These are phyloP conservation scores for Allophyes oxyacanthae DNA, from an alignment of 2,888 invertebrate species.

Conservation along the genomic window DNA sequence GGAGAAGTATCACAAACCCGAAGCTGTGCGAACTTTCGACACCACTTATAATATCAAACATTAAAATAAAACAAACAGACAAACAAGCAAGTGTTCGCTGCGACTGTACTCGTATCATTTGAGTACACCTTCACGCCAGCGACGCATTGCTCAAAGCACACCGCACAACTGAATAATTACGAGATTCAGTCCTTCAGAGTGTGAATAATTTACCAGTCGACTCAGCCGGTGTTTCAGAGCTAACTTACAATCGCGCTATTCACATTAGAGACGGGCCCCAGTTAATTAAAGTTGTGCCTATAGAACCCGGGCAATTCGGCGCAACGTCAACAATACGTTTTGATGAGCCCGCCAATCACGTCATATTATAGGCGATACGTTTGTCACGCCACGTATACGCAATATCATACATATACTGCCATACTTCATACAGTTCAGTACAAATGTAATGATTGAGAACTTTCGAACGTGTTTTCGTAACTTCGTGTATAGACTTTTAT, in stretches of 20 bases:
- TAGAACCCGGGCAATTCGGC: not conserved
- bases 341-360: slow-evolving; percentile 1
- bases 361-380: slow-evolving; percentile 2
- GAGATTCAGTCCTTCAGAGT: slow-evolving; percentile 26
- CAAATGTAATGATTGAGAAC: not conserved
- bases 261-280: slow-evolving; percentile 16
- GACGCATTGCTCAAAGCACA: slow-evolving; percentile 30
- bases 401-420: not conserved
- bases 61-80: slow-evolving; percentile 11
- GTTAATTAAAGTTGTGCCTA: slow-evolving; percentile 27
- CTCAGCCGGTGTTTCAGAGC: slow-evolving; percentile 16
- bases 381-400: not conserved
- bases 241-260: slow-evolving; percentile 25
- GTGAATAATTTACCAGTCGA: slow-evolving; percentile 36
- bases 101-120: slow-evolving; percentile 17
- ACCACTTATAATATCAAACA: slow-evolving; percentile 4
- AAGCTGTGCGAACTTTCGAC: slow-evolving; percentile 5
- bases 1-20: not conserved
- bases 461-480: not conserved
- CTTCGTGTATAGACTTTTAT: not conserved
- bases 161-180: slow-evolving; percentile 49
- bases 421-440: not conserved
- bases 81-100: slow-evolving; percentile 17
- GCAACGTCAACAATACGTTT: slow-evolving; percentile 9
- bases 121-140: slow-evolving; percentile 35